Evolutionary conservation across 2,888 invertebrate genomes (phyloP), one percentile per base, ranked within the genome.

Genomic region (Acanthosepion lycidas): DNA sequence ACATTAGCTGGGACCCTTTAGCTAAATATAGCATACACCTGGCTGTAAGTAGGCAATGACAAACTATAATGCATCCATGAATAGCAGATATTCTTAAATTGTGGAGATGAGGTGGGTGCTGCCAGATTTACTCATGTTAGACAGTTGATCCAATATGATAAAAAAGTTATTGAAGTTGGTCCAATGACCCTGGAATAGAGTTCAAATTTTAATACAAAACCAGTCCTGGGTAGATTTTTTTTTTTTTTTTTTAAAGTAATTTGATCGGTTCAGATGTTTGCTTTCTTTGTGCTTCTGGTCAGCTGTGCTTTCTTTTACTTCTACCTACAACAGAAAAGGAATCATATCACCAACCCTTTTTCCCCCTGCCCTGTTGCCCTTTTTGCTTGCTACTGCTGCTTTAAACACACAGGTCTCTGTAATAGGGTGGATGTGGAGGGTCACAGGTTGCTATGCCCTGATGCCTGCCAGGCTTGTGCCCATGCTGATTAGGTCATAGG

Each of bases 281-380:
- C n/a, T 78, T 78, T 78, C 78, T n/a, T 18, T n/a, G n/a, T n/a
- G 33, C n/a, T 78, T 78, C 78, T 78, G 78, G 78, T 78, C 78
- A 78, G 78, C 78, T 78, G 78, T 78, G 78, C 78, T 33, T 78
- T 78, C n/a, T 78, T 78, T 78, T 78, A 12, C n/a, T 78, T 78
- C 78, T 78, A 78, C n/a, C n/a, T 78, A n/a, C 78, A 78, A n/a
- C 78, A n/a, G 78, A 78, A 78, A 78, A 78, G 78, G 78, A 78
- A 78, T 78, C n/a, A 12, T 78, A 78, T 33, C 15, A 12, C 78
- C 78, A 33, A n/a, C 78, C n/a, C 28, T 28, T 18, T 23, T 33
- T 78, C 18, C n/a, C 78, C 78, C n/a, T 15, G 9, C 78, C n/a
- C n/a, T 5, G 15, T 12, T 15, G n/a, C n/a, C 78, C n/a, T 23